Evolutionary conservation across 1,140 invertebrate genomes (phyloP), one percentile per base, ranked within the genome.

Genomic region (Pseudomyrmex pallidus): DNA sequence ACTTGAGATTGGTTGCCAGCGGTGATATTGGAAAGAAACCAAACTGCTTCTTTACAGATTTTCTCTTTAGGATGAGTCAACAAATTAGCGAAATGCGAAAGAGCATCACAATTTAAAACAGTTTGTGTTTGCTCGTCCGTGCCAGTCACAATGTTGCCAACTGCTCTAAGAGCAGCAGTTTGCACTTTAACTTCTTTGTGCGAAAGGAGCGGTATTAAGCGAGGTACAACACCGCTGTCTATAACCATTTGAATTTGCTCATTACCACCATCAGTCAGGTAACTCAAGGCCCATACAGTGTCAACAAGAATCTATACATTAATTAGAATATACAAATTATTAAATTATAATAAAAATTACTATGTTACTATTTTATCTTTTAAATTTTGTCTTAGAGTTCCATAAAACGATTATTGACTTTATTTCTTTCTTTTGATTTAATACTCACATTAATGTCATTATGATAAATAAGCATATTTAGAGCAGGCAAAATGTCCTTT

Each of bases 221-320:
- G 97, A 46, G 98, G 98, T 64, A 99, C 98, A 61, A 99, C 98
- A 62, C 97, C 97, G 86, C 98, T 98, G 89, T 99, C 99, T 87
- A 99, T 99, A 1, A 99, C 99, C 97, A 99, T 97, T 95, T 99
- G 99, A 91, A 99, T 99, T 94, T 99, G 99, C 85, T 99, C 98
- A 93, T 99, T 99, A 22, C 99, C 99, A 82, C 98, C 98, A 92
- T 99, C 99, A 63, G 99, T 99, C 89, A 99, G 94, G 95, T 99
- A 99, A 91, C 99, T 99, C 83, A 99, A 96, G 44, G 99, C 99
- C 99, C 99, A 99, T 56, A 99, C 98, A 66, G 99, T 99, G 93
- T 99, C 99, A 67, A 99, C 98, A 90, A 99, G 95, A 91, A 99
- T 99, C 97, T 98, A 93, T 84, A 35, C 35, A 35, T 35, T 35